Base-by-base conservation (phyloP, 2,113 vertebrate genomes). In the Calyptommatus sinebrachiatus region DNA sequence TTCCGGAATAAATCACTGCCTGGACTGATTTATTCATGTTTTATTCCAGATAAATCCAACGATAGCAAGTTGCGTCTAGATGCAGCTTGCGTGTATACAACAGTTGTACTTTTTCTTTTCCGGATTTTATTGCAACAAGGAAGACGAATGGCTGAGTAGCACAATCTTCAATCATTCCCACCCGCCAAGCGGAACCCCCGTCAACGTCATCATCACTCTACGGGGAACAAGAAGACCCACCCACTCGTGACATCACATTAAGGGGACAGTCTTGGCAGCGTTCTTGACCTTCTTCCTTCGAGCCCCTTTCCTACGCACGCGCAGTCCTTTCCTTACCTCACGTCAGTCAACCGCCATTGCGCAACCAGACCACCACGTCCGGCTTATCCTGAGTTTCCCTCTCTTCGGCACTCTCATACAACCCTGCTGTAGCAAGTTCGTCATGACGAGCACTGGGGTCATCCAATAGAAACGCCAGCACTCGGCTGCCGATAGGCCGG, bases 291-390 rank as follows among this genome's bases (percentile, higher is more conserved):
- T 7, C 0, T 46, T 0, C 1, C 57, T 16, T 0, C 35, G 35
- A 41, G 35, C 2, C 22, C 1, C 7, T 2, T n/a, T 21, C 6
- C 1, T 28, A 50, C 86, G 87, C 89, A 68, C 48, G 89, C 78
- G 80, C 8, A 0, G 1, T 0, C 0, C 0, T 0, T 0, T 0
- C 4, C 21, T 22, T 41, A 41, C 35, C 41, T 0, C 1, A 41
- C 35, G 35, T 1, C 2, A 1, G 29, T 60, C 18, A n/a, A 24
- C 5, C 62, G 41, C 20, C 41, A 69, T 83, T 86, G 68, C 86
- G 69, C 66, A 18, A 53, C 16, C 22, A 8, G 14, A 53, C 16
- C 22, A 8, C 3, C 48, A 2, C 5, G 62, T 10, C 20, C 7
- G 18, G 31, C 31, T 68, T n/a, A 48, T 60, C 67, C 72, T 57